Percentiles rank a stretch among this genome's conserved stretches.
These are phyloP conservation scores for Gambusia holbrooki DNA, from an alignment of 2,113 vertebrate genomes.

Conservation along the genomic window DNA sequence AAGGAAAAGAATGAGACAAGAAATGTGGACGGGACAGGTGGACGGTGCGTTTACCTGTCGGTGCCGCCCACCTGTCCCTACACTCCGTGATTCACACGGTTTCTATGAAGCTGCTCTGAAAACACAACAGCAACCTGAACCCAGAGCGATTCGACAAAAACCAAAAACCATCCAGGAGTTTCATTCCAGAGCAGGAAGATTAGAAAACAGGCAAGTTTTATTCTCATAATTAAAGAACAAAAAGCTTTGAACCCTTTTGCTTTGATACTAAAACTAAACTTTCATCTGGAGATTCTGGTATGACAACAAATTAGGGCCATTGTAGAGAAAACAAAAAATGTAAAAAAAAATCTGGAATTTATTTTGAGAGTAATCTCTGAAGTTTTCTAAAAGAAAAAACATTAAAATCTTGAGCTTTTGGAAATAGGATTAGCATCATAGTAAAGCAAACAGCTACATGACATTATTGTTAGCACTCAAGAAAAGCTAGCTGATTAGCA, in stretches of 20 bases:
- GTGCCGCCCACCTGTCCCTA: neutral
- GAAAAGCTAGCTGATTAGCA: too few species aligned
- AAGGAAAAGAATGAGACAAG: slow-evolving; percentile 85
- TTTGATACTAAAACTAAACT: neutral
- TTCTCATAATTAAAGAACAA: neutral
- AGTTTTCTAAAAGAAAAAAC: too few species aligned
- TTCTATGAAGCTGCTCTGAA: slow-evolving; percentile 56
- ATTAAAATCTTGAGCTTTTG: too few species aligned
- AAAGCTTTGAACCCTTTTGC: neutral
- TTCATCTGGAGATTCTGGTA: too few species aligned
- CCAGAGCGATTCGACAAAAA: slow-evolving; percentile 23
- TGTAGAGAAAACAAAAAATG: too few species aligned
- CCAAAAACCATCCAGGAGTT: slow-evolving; percentile 44
- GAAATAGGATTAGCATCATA: too few species aligned
- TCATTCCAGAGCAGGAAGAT: slow-evolving; percentile 47
- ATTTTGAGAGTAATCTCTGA: too few species aligned
- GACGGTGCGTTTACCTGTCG: slow-evolving; percentile 52
- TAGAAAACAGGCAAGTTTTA: neutral
- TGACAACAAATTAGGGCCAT: too few species aligned
- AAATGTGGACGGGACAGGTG: slow-evolving; percentile 54
- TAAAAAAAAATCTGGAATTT: too few species aligned
- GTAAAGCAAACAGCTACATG: too few species aligned
- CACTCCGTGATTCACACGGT: slow-evolving; percentile 41
- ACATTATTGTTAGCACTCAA: too few species aligned
- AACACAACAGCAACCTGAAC: slow-evolving; percentile 44